Percentiles rank a stretch among this genome's conserved stretches.
These are phyloP conservation scores for Colletes gigas DNA, from an alignment of 1,140 invertebrate species.

Conservation along the genomic window DNA sequence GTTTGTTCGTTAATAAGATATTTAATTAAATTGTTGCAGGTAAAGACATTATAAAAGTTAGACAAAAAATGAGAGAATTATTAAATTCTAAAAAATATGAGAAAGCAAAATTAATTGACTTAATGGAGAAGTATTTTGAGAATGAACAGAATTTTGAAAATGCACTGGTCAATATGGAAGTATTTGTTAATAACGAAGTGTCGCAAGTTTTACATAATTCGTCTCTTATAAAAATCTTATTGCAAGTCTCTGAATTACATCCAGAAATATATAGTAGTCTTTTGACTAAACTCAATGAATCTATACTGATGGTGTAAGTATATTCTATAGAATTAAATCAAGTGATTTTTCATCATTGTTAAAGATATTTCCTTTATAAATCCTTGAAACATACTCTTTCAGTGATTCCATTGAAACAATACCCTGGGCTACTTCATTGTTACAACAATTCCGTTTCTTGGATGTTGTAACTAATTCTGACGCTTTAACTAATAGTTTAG, in stretches of 20 bases:
- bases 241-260: slow-evolving; percentile 74
- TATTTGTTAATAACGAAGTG: slow-evolving; percentile 56
- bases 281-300: slow-evolving; percentile 72
- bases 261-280: slow-evolving; percentile 68
- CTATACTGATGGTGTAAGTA: slow-evolving; percentile 71
- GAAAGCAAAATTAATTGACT: slow-evolving; percentile 63
- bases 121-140: slow-evolving; percentile 70
- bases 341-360: slow-evolving; percentile 5
- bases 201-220: slow-evolving; percentile 53
- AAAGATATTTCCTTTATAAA: slow-evolving; percentile 1
- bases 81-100: slow-evolving; percentile 55
- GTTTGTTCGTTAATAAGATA: slow-evolving; percentile 7
- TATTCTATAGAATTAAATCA: slow-evolving; percentile 26
- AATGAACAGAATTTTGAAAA: slow-evolving; percentile 70
- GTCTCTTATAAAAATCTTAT: slow-evolving; percentile 71
- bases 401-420: slow-evolving; percentile 69
- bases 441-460: slow-evolving; percentile 77
- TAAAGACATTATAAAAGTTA: slow-evolving; percentile 59
- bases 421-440: slow-evolving; percentile 69
- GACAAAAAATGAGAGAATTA: slow-evolving; percentile 68
- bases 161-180: slow-evolving; percentile 66
- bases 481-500: slow-evolving; percentile 64
- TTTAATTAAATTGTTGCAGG: slow-evolving; percentile 58
- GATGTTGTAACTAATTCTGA: slow-evolving; percentile 69
- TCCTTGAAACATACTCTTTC: slow-evolving; percentile 32